A percentile compares a stretch with the other conserved stretches of the same genome.
phyloP scores from a whole-genome alignment of 1,140 invertebrate species.

The Catajapyx aquilonaris region DNA sequence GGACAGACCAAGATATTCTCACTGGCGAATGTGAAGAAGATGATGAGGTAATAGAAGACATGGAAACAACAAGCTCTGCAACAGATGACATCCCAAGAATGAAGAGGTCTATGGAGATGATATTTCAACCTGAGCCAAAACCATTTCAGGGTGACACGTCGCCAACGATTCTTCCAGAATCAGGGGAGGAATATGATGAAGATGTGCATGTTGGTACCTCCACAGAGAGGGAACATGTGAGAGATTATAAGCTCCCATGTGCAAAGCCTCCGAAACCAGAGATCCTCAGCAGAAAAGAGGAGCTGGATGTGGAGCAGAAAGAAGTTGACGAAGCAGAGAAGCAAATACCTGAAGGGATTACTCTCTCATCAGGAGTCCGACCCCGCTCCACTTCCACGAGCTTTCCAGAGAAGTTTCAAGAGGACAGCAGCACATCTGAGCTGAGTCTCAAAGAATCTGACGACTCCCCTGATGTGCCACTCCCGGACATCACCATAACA shows the following conservation, averaged over 20 bases:
- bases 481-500: conserved; percentile 46
- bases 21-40: no score
- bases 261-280: conserved; percentile 16
- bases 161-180: conserved; percentile 9
- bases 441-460: conserved; percentile 18
- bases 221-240: conserved; percentile 28
- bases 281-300: conserved; percentile 23
- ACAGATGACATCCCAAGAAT: no score
- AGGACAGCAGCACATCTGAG: conserved; percentile 24
- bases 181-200: conserved; percentile 21
- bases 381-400: conserved; percentile 19
- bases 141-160: conserved; percentile 16
- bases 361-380: no score
- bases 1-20: no score
- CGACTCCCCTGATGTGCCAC: conserved; percentile 22
- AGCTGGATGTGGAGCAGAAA: conserved; percentile 20
- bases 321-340: conserved; percentile 22
- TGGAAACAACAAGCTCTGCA: no score
- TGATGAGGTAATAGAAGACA: no score
- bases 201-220: conserved; percentile 27
- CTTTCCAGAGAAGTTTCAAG: conserved; percentile 24
- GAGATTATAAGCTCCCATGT: conserved; percentile 29
- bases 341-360: conserved; percentile 19
- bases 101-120: conserved; percentile 77
- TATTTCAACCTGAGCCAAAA: conserved; percentile 48